These are phyloP conservation scores for Acromyrmex echinatior DNA, from an alignment of 1,140 invertebrate genomes.

Conservation along the genomic window DNA sequence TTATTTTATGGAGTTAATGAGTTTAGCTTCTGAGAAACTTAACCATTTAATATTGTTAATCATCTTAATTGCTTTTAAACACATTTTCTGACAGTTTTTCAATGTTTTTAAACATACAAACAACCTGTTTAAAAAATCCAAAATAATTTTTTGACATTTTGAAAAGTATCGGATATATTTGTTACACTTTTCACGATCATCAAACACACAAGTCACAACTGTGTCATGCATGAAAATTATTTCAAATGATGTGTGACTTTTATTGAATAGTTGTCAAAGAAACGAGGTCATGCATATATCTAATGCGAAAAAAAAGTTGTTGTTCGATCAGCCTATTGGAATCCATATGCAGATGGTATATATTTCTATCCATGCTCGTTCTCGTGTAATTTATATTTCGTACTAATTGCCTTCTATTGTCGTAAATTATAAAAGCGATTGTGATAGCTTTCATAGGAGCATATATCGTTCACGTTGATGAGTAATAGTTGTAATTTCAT, in stretches of 20 bases:
- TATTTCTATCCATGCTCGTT: constrained; percentile 18
- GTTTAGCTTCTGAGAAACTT: neutral
- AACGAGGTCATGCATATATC: neutral
- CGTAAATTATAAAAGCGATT: constrained; percentile 17
- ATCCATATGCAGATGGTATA: constrained; percentile 16
- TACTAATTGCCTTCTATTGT: constrained; percentile 36
- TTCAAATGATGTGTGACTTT: constrained; percentile 13
- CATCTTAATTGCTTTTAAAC: neutral
- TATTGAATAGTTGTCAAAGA: constrained; percentile 34
- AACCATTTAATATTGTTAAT: neutral
- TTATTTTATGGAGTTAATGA: neutral
- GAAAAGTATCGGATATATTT: neutral
- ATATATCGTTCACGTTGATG: neutral
- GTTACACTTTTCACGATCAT: constrained; percentile 14
- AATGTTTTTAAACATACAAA: neutral
- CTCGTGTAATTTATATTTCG: constrained; percentile 26
- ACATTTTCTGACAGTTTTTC: neutral
- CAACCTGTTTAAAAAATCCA: neutral
- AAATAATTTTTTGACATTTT: constrained; percentile 9
- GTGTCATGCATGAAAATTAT: constrained; percentile 2
- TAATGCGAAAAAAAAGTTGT: constrained; percentile 9
- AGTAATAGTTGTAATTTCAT: constrained; percentile 34
- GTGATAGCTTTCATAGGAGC: neutral
- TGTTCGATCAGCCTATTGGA: neutral
- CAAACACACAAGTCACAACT: neutral